phyloP scores from a whole-genome alignment of 1,140 invertebrate genomes.

The Drosophila jambulina region DNA sequence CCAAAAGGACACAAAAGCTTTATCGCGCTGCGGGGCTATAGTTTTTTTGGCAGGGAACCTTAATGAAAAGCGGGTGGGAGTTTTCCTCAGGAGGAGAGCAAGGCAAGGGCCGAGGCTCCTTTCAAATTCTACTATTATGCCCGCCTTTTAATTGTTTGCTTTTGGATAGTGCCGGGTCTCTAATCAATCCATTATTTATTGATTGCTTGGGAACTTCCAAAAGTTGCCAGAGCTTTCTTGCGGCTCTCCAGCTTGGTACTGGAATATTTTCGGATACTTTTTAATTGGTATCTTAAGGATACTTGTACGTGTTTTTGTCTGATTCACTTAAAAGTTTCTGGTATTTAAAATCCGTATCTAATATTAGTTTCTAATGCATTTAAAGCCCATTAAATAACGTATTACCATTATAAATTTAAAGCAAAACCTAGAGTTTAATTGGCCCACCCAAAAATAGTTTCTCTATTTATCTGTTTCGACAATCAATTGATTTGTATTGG shows the following conservation, averaged over 20 bases:
- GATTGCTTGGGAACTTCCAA: background rate
- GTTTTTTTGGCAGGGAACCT: slow-evolving; percentile 26
- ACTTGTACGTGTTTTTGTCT: background rate
- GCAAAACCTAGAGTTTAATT: background rate
- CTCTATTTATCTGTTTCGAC: background rate
- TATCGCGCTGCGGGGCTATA: slow-evolving; percentile 38
- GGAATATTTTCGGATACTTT: background rate
- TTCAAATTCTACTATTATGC: background rate
- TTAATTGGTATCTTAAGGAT: background rate
- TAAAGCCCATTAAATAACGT: background rate
- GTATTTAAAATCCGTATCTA: background rate
- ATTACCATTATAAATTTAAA: slow-evolving; percentile 2
- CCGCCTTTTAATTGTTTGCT: slow-evolving; percentile 30
- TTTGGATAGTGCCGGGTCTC: slow-evolving; percentile 5
- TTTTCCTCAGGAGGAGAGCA: background rate
- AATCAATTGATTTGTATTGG: slow-evolving; percentile 20
- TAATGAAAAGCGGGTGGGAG: slow-evolving; percentile 39
- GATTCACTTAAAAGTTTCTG: background rate
- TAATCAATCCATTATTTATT: slow-evolving; percentile 31
- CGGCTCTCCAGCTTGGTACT: background rate
- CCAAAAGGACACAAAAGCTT: slow-evolving; percentile 48
- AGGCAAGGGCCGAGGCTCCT: background rate
- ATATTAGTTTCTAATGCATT: background rate
- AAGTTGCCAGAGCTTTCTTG: background rate
- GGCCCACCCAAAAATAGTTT: background rate